These are phyloP conservation scores for Scyliorhinus canicula DNA, from an alignment of 2,797 vertebrate genomes.

Conservation along the genomic window DNA sequence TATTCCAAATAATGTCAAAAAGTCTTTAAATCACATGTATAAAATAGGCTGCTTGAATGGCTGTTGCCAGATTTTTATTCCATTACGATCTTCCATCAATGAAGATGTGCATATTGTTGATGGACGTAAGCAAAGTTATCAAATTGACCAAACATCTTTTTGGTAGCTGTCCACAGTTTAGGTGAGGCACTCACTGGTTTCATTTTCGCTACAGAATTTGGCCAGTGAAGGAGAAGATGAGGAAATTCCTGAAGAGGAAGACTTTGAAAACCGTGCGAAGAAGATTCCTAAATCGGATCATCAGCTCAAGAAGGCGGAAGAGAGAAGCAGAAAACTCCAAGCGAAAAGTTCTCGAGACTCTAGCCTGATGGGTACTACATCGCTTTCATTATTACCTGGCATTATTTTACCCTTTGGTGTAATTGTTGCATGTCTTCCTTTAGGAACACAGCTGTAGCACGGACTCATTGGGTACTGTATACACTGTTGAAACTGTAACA, in stretches of 20 bases:
- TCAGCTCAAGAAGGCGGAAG: slow-evolving; percentile 62
- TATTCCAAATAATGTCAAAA: not conserved
- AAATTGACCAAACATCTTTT: not conserved
- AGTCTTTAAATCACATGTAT: not conserved
- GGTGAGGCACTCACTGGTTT: not conserved
- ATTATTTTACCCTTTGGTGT: not conserved
- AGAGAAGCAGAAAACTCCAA: slow-evolving; percentile 55
- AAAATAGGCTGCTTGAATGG: not conserved
- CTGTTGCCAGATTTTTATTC: not conserved
- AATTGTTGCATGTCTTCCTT: not conserved
- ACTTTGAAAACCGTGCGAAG: slow-evolving; percentile 62
- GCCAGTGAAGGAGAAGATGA: slow-evolving; percentile 90
- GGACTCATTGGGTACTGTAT: not conserved
- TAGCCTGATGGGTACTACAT: slow-evolving; percentile 22
- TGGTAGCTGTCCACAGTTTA: not conserved
- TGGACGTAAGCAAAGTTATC: not conserved
- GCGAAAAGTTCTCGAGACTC: slow-evolving; percentile 47
- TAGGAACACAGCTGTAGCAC: not conserved
- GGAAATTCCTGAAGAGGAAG: slow-evolving; percentile 69
- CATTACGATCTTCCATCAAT: not conserved
- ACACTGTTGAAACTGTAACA: not conserved
- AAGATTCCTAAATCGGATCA: slow-evolving; percentile 54
- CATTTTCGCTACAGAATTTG: slow-evolving; percentile 60
- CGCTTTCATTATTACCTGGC: not conserved
- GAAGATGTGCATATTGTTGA: not conserved